Evolutionary conservation across 2,888 invertebrate species (phyloP), one percentile per base, ranked within the genome.

Genomic region (Epinotia nisella): DNA sequence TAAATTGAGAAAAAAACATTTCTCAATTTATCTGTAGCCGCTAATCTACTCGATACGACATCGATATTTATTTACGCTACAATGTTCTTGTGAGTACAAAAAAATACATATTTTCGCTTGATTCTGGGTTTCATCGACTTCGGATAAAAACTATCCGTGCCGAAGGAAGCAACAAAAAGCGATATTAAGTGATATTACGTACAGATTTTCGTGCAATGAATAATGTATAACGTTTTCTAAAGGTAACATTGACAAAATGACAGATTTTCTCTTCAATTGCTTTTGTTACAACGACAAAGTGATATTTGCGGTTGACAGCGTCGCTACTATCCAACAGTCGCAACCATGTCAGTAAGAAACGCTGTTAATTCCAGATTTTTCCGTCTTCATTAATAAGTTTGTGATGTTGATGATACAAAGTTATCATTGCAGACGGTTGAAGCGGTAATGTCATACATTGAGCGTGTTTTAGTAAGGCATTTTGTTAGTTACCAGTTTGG

Each of bases 151-250:
- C 68, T 53, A 35, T 66, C 21, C 39, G 65, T 55, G 65, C 41
- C 41, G 4, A 13, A 65, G 66, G 66, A 59, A 59, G 45, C 29
- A n/a, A 49, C 67, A 67, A 67, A 67, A 67, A 67, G 11, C 24
- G 7, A 24, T 17, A 24, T 72, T 72, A 72, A 67, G 61, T 62
- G 72, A 68, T 69, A 53, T 73, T 73, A 64, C 73, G 64, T 58
- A 56, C 1, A 71, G 73, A 64, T 69, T 73, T 73, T 69, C 73
- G 69, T 73, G 73, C 73, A 73, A 73, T 73, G 73, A 73, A 73
- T 73, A 73, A 73, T 73, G 49, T 53, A 73, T 41, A 51, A 15
- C 56, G 73, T 69, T 73, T 73, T 73, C 73, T 69, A 69, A 56
- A 55, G 55, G 45, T 29, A 71, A 61, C 45, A 64, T 53, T 68